A percentile compares a stretch with the other conserved stretches of the same genome.
Evolutionary conservation across 2,888 invertebrate genomes (phyloP).

Genomic region (Napeogenes sylphis): DNA sequence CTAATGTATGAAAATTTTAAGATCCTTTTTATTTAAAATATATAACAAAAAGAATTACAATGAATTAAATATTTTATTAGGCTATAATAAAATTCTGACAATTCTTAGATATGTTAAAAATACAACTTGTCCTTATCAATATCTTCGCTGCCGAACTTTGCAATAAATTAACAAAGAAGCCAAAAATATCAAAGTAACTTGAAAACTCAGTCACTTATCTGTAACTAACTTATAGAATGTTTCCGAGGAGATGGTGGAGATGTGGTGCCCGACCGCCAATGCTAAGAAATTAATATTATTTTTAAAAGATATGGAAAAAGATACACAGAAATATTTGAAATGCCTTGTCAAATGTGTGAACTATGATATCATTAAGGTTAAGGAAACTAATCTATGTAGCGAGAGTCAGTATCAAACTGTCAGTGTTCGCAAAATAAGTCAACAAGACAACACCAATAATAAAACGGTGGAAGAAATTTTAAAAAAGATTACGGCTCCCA

Average conservation of each 20-base stretch:
- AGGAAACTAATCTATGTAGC: constrained; percentile 35
- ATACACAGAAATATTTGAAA: constrained; percentile 53
- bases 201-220: constrained; percentile 34
- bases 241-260: constrained; percentile 61
- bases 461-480: constrained; percentile 61
- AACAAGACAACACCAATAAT: constrained; percentile 36
- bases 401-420: constrained; percentile 64
- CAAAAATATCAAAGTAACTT: constrained; percentile 32
- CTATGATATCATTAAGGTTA: constrained; percentile 32
- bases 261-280: constrained; percentile 61
- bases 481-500: constrained; percentile 61
- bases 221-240: constrained; percentile 53
- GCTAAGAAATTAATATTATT: constrained; percentile 59
- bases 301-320: constrained; percentile 52
- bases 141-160: constrained; percentile 27
- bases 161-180: constrained; percentile 30
- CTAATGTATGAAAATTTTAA: no score
- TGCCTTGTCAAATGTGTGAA: constrained; percentile 16
- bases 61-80: no score
- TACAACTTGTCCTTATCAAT: constrained; percentile 23
- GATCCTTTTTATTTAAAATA: no score
- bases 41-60: no score
- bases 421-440: constrained; percentile 40
- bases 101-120: no score
- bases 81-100: no score